phyloP scores from a whole-genome alignment of 2,888 invertebrate species.

The Pandemis heparana region DNA sequence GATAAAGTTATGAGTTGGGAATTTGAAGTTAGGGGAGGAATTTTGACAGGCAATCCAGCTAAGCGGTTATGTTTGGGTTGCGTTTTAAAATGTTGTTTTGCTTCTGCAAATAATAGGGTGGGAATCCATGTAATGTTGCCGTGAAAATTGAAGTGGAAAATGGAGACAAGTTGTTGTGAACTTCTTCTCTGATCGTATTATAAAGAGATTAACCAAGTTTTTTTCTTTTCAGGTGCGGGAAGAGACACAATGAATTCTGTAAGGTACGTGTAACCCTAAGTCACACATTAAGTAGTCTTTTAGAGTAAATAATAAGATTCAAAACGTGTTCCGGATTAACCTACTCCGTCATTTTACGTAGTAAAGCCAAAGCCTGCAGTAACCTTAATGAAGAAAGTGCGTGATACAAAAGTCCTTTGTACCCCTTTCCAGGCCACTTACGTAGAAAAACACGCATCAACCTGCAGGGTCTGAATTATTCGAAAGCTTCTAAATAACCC shows the following conservation, averaged over 20 bases:
- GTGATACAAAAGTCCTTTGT: constrained; percentile 22
- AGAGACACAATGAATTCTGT: constrained; percentile 47
- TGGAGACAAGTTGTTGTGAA: neutral
- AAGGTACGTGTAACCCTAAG: constrained; percentile 28
- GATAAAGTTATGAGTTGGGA: constrained; percentile 39
- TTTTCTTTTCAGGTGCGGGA: constrained; percentile 64
- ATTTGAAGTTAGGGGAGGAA: constrained; percentile 28
- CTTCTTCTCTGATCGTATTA: neutral
- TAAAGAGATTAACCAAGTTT: constrained; percentile 27
- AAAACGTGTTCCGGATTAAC: constrained; percentile 23
- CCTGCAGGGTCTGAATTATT: constrained; percentile 20
- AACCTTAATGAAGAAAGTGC: constrained; percentile 42
- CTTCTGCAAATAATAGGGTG: neutral
- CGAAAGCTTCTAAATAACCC: constrained; percentile 11
- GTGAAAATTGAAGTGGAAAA: neutral
- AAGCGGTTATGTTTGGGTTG: constrained; percentile 12
- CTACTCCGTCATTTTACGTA: constrained; percentile 10
- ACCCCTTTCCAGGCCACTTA: constrained; percentile 23
- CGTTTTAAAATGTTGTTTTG: neutral
- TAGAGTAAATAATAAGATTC: neutral
- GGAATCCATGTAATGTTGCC: neutral
- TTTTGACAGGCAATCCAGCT: constrained; percentile 34
- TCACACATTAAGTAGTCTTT: neutral
- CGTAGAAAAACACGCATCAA: constrained; percentile 21
- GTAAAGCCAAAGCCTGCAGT: constrained; percentile 18